Base-by-base conservation (phyloP, 37 sponge, comb jelly and placozoan species). In the Cliona cf. orientalis region DNA sequence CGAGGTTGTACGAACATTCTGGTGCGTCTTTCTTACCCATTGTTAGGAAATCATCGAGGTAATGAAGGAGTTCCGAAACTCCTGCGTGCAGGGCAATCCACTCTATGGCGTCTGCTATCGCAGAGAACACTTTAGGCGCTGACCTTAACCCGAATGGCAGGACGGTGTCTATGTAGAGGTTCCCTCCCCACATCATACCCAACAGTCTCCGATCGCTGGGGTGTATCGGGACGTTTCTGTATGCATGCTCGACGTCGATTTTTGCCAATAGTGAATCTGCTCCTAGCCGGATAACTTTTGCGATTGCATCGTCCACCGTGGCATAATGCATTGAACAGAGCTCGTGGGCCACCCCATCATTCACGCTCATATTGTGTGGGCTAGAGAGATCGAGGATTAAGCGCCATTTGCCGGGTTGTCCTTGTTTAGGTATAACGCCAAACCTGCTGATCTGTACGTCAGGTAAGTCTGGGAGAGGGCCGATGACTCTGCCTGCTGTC, bases 301-400 rank as follows among this genome's bases (percentile, higher is more conserved):
- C n/a, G n/a, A n/a, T n/a, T n/a, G n/a, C n/a, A n/a, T n/a, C n/a
- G n/a, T n/a, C n/a, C n/a, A n/a, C n/a, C n/a, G n/a, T n/a, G n/a
- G n/a, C n/a, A n/a, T n/a, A n/a, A n/a, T n/a, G n/a, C n/a, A n/a
- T n/a, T n/a, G n/a, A n/a, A n/a, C n/a, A n/a, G n/a, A n/a, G n/a
- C n/a, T n/a, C 69, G n/a, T n/a, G 5, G 23, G 28, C 53, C 9
- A 68, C 28, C 7, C 80, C 69, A 49, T 80, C 80, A 33, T 80
- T 80, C 40, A 67, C 80, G 46, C 80, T 80, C 25, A 21, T 9
- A 25, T 23, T n/a, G 3, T 29, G 46, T 29, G 80, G 80, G n/a
- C 19, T 58, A 1, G 80, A 80, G 1, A 80, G 69, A 39, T 80
- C 80, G 42, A 80, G 53, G 57, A 80, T 80, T 7, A 80, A 41